Percentiles rank a stretch among this genome's conserved stretches.
These are phyloP conservation scores for Cryptophagus acutangulus DNA, from an alignment of 2,888 invertebrate species.

Conservation along the genomic window DNA sequence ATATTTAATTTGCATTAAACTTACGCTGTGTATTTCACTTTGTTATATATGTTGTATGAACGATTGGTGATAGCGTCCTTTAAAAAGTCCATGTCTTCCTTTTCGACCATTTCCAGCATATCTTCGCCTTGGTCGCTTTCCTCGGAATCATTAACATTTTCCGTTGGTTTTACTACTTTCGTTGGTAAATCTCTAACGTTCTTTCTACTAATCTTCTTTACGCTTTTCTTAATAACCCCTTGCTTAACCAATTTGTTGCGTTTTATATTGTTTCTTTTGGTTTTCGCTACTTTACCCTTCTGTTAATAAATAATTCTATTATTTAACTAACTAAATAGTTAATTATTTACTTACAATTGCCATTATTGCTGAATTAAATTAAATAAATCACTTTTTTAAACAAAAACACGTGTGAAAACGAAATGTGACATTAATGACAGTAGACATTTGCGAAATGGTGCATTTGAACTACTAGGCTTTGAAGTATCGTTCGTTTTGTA, in stretches of 20 bases:
- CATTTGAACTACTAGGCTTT: no score
- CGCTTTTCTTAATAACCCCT: constrained; percentile 42
- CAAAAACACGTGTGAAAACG: no score
- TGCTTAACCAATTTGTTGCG: constrained; percentile 43
- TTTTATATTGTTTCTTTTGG: constrained; percentile 46
- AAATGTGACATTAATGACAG: no score
- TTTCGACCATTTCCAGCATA: constrained; percentile 54
- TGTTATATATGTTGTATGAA: constrained; percentile 49
- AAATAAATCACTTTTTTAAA: no score
- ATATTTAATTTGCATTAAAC: not conserved
- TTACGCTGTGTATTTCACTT: constrained; percentile 40
- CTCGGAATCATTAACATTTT: constrained; percentile 39
- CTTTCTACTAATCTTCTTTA: constrained; percentile 23
- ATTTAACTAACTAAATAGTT: no score
- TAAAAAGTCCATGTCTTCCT: constrained; percentile 53
- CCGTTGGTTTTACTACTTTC: constrained; percentile 18
- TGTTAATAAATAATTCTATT: constrained; percentile 19
- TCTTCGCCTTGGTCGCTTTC: constrained; percentile 53
- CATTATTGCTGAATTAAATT: no score
- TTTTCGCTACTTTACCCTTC: constrained; percentile 44
- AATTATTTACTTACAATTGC: no score
- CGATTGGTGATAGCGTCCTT: constrained; percentile 48
- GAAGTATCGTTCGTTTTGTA: no score
- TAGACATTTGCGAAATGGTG: no score
- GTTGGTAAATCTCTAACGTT: constrained; percentile 18